A percentile compares a stretch with the other conserved stretches of the same genome.
Evolutionary conservation across 2,113 vertebrate genomes (phyloP).

Genomic region (Trichechus manatus): DNA sequence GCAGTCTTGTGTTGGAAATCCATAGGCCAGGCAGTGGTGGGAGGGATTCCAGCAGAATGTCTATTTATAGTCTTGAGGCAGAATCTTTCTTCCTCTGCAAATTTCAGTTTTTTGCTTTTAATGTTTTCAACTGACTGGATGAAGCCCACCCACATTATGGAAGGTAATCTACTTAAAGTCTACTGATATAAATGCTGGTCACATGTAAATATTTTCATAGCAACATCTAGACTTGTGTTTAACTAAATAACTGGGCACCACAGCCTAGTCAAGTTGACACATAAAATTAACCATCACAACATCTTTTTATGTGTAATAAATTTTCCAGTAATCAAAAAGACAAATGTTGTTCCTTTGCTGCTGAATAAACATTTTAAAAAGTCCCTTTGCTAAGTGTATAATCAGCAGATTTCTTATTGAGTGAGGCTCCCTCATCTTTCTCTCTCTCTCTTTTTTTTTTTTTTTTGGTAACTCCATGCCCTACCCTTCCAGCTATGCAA

Average conservation of each 20-base stretch:
- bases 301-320: not conserved
- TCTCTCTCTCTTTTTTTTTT: not conserved
- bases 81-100: too few species aligned
- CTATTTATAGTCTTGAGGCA: too few species aligned
- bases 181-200: too few species aligned
- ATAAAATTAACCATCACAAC: not conserved
- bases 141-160: too few species aligned
- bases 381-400: not conserved
- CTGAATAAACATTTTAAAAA: not conserved
- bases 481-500: not conserved
- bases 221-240: not conserved
- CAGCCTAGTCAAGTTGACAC: not conserved
- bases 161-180: too few species aligned
- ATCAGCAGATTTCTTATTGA: not conserved
- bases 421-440: not conserved
- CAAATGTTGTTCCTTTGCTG: not conserved
- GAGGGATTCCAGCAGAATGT: too few species aligned
- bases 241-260: not conserved
- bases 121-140: too few species aligned
- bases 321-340: constrained; percentile 14
- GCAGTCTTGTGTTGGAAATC: too few species aligned
- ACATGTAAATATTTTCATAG: not conserved
- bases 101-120: too few species aligned
- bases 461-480: not conserved
- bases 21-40: too few species aligned